phyloP scores from a whole-genome alignment of 2,113 vertebrate genomes.

The Galbula dea region DNA sequence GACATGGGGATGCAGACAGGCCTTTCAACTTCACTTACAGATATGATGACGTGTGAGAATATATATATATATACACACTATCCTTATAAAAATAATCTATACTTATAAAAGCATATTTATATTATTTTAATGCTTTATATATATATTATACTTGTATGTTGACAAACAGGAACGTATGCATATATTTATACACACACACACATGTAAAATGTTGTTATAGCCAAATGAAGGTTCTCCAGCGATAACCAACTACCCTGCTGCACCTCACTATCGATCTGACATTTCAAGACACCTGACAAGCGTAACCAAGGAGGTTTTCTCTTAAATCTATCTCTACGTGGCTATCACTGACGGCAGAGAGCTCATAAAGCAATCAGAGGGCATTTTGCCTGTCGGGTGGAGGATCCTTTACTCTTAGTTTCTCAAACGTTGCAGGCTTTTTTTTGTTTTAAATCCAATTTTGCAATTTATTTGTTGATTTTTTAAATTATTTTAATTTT shows the following conservation, averaged over 20 bases:
- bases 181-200: not conserved
- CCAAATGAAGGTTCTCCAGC: not conserved
- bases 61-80: too few species aligned
- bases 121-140: too few species aligned
- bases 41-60: not conserved
- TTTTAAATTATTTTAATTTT: not conserved
- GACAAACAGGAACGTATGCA: rapidly evolving
- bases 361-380: rapidly evolving
- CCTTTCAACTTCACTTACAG: not conserved
- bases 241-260: not conserved
- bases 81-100: too few species aligned
- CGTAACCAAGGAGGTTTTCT: rapidly evolving
- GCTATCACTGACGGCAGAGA: not conserved
- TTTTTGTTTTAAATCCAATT: not conserved
- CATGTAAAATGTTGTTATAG: not conserved
- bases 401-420: not conserved
- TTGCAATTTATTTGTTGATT: not conserved
- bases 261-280: rapidly evolving
- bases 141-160: not conserved
- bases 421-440: not conserved
- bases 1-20: not conserved
- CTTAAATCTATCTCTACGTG: rapidly evolving
- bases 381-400: not conserved
- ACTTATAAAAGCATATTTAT: too few species aligned
- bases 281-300: not conserved